Percentiles rank a stretch among this genome's conserved stretches.
These are phyloP conservation scores for Micronisus gabar DNA, from an alignment of 2,113 vertebrate genomes.

Conservation along the genomic window DNA sequence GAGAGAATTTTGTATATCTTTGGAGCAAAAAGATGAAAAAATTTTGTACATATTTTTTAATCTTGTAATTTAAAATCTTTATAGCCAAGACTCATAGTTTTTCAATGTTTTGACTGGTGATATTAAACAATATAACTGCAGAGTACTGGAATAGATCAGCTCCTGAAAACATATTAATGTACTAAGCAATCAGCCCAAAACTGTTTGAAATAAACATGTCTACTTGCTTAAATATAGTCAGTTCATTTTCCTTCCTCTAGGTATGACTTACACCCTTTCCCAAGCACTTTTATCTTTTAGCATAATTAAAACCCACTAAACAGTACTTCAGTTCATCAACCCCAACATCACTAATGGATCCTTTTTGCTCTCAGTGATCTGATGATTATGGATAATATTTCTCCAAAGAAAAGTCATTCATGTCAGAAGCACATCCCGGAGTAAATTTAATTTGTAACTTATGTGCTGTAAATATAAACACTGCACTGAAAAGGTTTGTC, in stretches of 20 bases:
- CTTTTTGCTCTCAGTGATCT: constrained; percentile 13
- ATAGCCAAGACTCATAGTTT: not conserved
- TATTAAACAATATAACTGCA: not conserved
- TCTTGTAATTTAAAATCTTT: not conserved
- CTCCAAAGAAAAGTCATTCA: not conserved
- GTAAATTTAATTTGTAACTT: constrained; percentile 49
- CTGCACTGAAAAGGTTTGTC: not conserved
- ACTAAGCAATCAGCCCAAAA: constrained; percentile 13
- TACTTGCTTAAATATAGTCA: constrained; percentile 16
- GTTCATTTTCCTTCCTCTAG: constrained; percentile 4
- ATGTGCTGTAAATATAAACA: constrained; percentile 51
- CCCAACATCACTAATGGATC: not conserved
- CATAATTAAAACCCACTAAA: constrained; percentile 54
- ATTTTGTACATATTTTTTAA: not conserved
- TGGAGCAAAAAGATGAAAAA: not conserved
- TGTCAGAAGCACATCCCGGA: not conserved
- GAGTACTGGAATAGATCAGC: not conserved
- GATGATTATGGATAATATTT: constrained; percentile 17
- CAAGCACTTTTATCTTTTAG: not conserved
- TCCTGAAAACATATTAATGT: not conserved
- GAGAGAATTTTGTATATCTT: not conserved
- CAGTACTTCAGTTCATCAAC: constrained; percentile 33
- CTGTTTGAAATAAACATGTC: constrained; percentile 12
- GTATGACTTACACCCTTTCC: not conserved
- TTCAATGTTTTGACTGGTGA: not conserved